Conservation (phyloP, 2,113 vertebrate genomes). For the Alethe diademata region DNA sequence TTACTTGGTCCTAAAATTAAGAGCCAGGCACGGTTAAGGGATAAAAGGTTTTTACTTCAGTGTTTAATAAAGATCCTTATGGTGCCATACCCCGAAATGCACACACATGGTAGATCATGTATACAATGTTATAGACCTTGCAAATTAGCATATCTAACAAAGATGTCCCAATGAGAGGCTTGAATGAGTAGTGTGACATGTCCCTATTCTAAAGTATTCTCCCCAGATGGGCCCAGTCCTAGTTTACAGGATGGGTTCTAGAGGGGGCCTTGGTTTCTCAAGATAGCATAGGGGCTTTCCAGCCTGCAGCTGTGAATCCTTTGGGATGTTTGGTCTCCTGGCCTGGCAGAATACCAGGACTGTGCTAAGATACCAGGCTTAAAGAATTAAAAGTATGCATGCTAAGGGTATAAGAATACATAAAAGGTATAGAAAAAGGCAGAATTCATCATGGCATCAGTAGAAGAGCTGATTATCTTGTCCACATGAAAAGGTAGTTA, state of each 20-base stretch:
- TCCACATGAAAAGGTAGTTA: not conserved
- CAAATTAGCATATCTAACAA: not conserved
- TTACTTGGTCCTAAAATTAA: not conserved
- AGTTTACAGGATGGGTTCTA: not conserved
- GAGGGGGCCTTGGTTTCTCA: not conserved
- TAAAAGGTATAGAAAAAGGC: not conserved
- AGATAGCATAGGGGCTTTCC: too few species aligned
- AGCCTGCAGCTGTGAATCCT: not conserved
- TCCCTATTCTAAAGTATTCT: not conserved
- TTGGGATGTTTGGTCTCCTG: not conserved
- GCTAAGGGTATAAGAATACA: not conserved
- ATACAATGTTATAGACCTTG: not conserved
- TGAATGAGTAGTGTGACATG: not conserved
- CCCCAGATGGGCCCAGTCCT: too few species aligned
- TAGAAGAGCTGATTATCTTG: not conserved
- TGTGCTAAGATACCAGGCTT: not conserved
- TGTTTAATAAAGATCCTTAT: not conserved
- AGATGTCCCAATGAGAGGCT: not conserved
- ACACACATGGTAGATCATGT: too few species aligned
- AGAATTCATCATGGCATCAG: not conserved
- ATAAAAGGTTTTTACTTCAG: not conserved
- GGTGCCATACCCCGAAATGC: fast-evolving
- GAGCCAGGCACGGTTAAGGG: not conserved
- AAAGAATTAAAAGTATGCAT: not conserved
- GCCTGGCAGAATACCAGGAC: not conserved